A percentile compares a stretch with the other conserved stretches of the same genome.
These are phyloP conservation scores for Hermaeophaga mercurialis DNA, from an alignment of 2,888 invertebrate species.

Conservation along the genomic window DNA sequence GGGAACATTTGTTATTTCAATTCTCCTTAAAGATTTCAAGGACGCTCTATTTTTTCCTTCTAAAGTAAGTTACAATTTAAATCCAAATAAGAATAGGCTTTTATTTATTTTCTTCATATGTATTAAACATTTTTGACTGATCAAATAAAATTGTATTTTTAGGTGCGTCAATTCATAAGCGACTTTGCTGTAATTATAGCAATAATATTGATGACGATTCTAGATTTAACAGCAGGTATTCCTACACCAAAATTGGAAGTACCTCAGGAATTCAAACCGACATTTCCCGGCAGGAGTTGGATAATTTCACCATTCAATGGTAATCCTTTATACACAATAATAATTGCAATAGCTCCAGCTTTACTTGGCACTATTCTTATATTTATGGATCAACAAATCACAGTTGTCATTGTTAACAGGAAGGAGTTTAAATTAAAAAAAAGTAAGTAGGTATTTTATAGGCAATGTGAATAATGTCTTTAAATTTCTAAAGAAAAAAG, in stretches of 20 bases:
- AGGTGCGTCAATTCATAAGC: slow-evolving; percentile 89
- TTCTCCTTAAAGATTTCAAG: slow-evolving; percentile 90
- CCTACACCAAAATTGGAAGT: slow-evolving; percentile 95
- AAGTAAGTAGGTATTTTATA: no score
- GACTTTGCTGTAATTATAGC: slow-evolving; percentile 98
- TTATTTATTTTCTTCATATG: no score
- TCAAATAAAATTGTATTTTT: slow-evolving; percentile 22
- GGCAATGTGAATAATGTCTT: no score
- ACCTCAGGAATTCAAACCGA: slow-evolving; percentile 85
- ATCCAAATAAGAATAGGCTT: no score
- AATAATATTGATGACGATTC: slow-evolving; percentile 85
- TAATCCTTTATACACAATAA: slow-evolving; percentile 85
- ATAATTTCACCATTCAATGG: slow-evolving; percentile 77
- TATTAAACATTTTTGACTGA: no score
- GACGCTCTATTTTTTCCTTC: slow-evolving; percentile 92
- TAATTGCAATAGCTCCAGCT: slow-evolving; percentile 88
- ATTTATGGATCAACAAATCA: slow-evolving; percentile 99
- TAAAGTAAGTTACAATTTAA: slow-evolving; percentile 78
- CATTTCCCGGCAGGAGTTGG: slow-evolving; percentile 77
- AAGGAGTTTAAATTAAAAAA: slow-evolving; percentile 98
- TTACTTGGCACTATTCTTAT: slow-evolving; percentile 94
- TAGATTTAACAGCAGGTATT: slow-evolving; percentile 83
- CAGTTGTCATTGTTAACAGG: slow-evolving; percentile 96
- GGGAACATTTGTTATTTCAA: slow-evolving; percentile 89
- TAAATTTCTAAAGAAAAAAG: no score